Percentiles rank a stretch among this genome's conserved stretches.
phyloP scores from a whole-genome alignment of 2,888 invertebrate genomes.

The Himalopsyche kuldschensis region DNA sequence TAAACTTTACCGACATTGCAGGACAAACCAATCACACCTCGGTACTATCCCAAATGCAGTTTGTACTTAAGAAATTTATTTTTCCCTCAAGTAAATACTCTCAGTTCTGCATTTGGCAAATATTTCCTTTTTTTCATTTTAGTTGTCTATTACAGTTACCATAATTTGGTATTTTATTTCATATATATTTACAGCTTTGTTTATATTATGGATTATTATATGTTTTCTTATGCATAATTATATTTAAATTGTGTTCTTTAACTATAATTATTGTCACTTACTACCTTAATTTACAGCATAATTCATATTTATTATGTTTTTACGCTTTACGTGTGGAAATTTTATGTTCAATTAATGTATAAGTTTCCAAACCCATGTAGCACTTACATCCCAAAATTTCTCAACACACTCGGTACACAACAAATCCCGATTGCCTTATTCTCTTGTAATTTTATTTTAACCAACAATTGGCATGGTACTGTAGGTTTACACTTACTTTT shows the following conservation, averaged over 20 bases:
- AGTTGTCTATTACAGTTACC: not conserved
- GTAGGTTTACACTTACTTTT: not conserved
- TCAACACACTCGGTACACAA: slow-evolving; percentile 16
- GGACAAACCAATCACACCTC: not conserved
- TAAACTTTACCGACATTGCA: slow-evolving; percentile 25
- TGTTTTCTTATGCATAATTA: slow-evolving; percentile 17
- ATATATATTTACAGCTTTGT: not conserved
- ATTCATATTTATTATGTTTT: slow-evolving; percentile 28
- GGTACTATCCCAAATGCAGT: not conserved
- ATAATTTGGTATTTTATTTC: not conserved
- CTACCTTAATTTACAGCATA: slow-evolving; percentile 30
- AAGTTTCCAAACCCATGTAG: slow-evolving; percentile 28
- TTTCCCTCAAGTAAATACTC: not conserved
- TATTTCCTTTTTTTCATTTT: not conserved
- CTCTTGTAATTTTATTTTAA: not conserved
- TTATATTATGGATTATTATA: not conserved
- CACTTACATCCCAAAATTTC: slow-evolving; percentile 20
- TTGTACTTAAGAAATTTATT: not conserved
- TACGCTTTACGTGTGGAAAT: slow-evolving; percentile 35
- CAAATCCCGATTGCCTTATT: not conserved
- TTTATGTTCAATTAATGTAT: slow-evolving; percentile 15
- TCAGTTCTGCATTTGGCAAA: not conserved
- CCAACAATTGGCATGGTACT: not conserved
- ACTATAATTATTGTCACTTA: slow-evolving; percentile 24
- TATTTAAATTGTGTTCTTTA: slow-evolving; percentile 17